phyloP scores from a whole-genome alignment of 2,888 invertebrate species.

The Meta bourneti region DNA sequence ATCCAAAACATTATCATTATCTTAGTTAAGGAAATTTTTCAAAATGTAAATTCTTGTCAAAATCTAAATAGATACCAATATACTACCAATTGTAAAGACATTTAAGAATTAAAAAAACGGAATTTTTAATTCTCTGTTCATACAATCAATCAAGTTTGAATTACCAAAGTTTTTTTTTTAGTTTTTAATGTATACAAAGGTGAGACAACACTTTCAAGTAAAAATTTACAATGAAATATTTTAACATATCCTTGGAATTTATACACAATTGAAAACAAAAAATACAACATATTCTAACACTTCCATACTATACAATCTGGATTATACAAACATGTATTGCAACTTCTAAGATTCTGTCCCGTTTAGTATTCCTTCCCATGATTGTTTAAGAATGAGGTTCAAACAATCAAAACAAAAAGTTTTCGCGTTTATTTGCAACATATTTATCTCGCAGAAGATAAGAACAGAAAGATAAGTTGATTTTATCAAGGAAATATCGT shows the following conservation, averaged over 20 bases:
- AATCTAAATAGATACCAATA: no score
- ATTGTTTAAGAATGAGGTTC: neutral
- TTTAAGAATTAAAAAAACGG: no score
- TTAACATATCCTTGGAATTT: no score
- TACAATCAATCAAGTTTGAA: neutral
- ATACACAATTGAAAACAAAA: no score
- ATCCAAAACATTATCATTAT: no score
- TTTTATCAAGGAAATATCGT: conserved; percentile 14
- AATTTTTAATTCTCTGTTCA: no score
- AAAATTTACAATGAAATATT: neutral
- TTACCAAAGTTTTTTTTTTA: neutral
- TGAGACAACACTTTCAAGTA: no score
- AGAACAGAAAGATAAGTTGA: neutral
- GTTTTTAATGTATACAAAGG: neutral
- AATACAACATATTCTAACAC: no score
- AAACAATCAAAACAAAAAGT: neutral
- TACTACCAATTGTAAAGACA: no score
- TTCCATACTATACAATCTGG: no score
- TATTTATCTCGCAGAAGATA: conserved; percentile 34
- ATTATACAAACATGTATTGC: conserved; percentile 34
- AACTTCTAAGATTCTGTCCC: neutral
- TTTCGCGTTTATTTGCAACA: conserved; percentile 5
- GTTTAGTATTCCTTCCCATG: conserved; percentile 18
- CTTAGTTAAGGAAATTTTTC: no score
- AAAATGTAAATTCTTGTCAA: no score